Evolutionary conservation across 2,888 invertebrate species (phyloP).

Genomic region (Antitype chi): DNA sequence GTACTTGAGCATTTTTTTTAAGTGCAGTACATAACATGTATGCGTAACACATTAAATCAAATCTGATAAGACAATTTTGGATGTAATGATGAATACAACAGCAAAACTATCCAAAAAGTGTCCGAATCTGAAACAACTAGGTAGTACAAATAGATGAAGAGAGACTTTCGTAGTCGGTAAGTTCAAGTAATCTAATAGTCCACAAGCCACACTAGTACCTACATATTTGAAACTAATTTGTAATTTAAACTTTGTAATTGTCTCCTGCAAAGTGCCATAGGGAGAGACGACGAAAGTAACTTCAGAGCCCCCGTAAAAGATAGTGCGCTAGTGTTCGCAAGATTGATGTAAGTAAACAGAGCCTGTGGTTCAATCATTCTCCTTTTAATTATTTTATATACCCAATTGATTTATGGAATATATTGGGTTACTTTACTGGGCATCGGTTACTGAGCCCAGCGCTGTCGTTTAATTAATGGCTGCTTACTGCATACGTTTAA

Average conservation of each 20-base stretch:
- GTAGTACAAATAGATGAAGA: conserved; percentile 5
- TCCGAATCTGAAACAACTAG: background rate
- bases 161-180: background rate
- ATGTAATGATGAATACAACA: background rate
- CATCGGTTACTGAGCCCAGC: background rate
- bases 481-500: background rate
- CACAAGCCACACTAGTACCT: conserved; percentile 34
- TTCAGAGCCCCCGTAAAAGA: conserved; percentile 30
- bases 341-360: conserved; percentile 21
- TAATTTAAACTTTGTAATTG: conserved; percentile 60
- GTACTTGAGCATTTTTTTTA: no score
- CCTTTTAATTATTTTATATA: background rate
- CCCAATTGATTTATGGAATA: background rate
- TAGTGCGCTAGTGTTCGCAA: conserved; percentile 18
- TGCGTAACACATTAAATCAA: background rate
- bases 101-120: background rate
- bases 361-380: conserved; percentile 2
- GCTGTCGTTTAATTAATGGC: background rate
- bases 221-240: conserved; percentile 59
- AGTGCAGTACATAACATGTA: background rate
- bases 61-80: background rate
- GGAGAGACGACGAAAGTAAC: conserved; percentile 28
- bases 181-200: conserved; percentile 38
- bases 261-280: conserved; percentile 45
- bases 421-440: background rate